Evolutionary conservation across 37 sponge, comb jelly and placozoan genomes (phyloP).

Genomic region (Beroe forskalii): DNA sequence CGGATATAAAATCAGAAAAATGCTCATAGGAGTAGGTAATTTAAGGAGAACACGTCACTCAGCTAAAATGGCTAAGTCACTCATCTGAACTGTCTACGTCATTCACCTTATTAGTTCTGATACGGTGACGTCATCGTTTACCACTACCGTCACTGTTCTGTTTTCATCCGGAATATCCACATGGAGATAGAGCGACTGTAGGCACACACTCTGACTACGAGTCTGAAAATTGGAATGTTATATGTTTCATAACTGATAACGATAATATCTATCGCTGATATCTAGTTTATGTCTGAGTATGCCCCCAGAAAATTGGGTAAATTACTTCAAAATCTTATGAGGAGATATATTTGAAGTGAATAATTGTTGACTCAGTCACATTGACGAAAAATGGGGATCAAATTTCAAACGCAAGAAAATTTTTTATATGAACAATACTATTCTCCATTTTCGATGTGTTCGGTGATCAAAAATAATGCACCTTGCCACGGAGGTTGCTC

Average conservation of each 20-base stretch:
- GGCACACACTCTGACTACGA: not conserved
- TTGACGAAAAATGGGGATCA: not conserved
- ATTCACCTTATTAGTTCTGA: conserved; percentile 21
- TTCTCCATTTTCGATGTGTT: not conserved
- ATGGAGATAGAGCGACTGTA: conserved; percentile 31
- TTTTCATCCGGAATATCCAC: conserved; percentile 23
- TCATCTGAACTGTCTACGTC: too few relatives aligned
- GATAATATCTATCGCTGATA: too few relatives aligned
- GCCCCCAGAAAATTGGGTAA: too few relatives aligned
- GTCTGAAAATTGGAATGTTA: not conserved
- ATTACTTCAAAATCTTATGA: too few relatives aligned
- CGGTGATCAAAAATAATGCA: conserved; percentile 51
- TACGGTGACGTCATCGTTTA: conserved; percentile 22
- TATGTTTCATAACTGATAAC: too few relatives aligned
- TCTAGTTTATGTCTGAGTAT: too few relatives aligned
- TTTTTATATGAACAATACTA: not conserved
- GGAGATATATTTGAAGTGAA: too few relatives aligned
- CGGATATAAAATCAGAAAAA: too few relatives aligned
- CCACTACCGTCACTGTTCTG: not conserved
- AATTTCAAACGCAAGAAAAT: conserved; percentile 50
- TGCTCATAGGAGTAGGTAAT: too few relatives aligned
- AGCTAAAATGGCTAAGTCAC: too few relatives aligned
- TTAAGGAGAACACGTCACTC: too few relatives aligned
- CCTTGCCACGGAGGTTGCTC: conserved; percentile 53
- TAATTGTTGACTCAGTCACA: too few relatives aligned